phyloP scores from a whole-genome alignment of 2,797 vertebrate genomes.

The Enteromius thamalakanensis region DNA sequence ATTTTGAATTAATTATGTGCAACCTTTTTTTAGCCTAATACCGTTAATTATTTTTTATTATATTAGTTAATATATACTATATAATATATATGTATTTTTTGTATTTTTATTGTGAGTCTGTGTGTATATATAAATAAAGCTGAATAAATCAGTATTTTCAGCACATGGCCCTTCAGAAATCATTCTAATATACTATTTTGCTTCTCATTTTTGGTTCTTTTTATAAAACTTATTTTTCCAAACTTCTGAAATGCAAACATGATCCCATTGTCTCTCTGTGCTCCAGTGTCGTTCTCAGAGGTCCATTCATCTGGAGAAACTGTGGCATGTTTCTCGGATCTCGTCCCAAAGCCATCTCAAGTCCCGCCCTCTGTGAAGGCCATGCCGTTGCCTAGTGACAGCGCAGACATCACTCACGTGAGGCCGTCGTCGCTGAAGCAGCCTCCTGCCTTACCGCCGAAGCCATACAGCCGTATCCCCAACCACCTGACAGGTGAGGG shows the following conservation, averaged over 20 bases:
- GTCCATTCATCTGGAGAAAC: slow-evolving; percentile 34
- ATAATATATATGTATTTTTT: too few relatives aligned
- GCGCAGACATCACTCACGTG: slow-evolving; percentile 81
- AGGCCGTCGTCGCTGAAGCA: slow-evolving; percentile 91
- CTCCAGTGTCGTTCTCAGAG: slow-evolving; percentile 40
- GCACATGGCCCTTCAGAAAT: background rate
- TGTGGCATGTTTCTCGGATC: slow-evolving; percentile 31
- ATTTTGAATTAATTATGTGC: background rate
- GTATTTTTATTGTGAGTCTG: too few relatives aligned
- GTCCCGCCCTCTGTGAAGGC: slow-evolving; percentile 49
- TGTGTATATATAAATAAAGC: too few relatives aligned
- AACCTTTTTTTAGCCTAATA: background rate
- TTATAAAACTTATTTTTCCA: background rate
- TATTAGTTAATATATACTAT: too few relatives aligned
- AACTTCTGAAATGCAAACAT: background rate
- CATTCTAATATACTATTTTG: background rate
- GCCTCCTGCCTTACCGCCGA: slow-evolving; percentile 93
- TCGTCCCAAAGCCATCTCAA: slow-evolving; percentile 48
- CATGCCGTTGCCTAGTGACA: slow-evolving; percentile 69
- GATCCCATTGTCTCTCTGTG: background rate
- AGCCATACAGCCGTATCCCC: slow-evolving; percentile 92
- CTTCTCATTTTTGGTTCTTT: background rate
- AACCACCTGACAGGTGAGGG: slow-evolving; percentile 87
- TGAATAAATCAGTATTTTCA: background rate
- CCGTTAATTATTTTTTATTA: too few relatives aligned